Conservation (phyloP, 2,113 vertebrate species). For the Odocoileus virginianus region DNA sequence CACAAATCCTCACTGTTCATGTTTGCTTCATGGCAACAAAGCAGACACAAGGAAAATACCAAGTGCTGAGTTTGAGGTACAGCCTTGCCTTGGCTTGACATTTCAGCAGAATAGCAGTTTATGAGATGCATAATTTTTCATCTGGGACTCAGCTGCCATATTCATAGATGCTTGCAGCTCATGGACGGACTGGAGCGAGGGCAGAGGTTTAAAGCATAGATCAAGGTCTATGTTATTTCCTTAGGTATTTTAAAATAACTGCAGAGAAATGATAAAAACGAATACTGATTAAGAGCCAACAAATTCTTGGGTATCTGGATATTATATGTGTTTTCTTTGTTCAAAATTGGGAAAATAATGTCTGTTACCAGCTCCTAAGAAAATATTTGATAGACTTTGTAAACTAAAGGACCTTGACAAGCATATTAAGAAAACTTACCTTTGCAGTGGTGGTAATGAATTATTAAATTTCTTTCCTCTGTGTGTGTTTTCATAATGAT, state of each 20-base stretch:
- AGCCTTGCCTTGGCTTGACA: conserved; percentile 84
- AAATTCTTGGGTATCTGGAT: not conserved
- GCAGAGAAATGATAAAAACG: conserved; percentile 40
- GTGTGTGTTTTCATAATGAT: conserved; percentile 58
- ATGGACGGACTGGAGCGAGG: conserved; percentile 77
- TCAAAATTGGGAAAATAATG: conserved; percentile 44
- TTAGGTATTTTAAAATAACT: conserved; percentile 73
- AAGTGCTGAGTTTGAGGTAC: conserved; percentile 84
- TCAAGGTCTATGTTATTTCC: conserved; percentile 74
- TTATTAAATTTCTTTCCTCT: conserved; percentile 72
- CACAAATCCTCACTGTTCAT: conserved; percentile 85
- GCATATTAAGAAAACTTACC: conserved; percentile 67
- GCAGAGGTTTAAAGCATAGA: conserved; percentile 80
- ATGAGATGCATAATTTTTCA: conserved; percentile 89
- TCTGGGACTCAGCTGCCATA: conserved; percentile 84
- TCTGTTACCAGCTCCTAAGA: conserved; percentile 50
- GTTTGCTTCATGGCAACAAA: conserved; percentile 86
- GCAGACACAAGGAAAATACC: conserved; percentile 88
- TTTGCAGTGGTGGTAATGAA: conserved; percentile 60
- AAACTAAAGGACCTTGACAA: conserved; percentile 63
- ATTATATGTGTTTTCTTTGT: not conserved
- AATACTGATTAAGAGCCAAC: conserved; percentile 19
- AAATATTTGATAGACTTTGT: conserved; percentile 61
- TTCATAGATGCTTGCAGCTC: conserved; percentile 80
- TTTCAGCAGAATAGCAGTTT: conserved; percentile 85